Percentiles rank a stretch among this genome's conserved stretches.
These are phyloP conservation scores for Moxostoma hubbsi DNA, from an alignment of 2,797 vertebrate genomes.

Conservation along the genomic window DNA sequence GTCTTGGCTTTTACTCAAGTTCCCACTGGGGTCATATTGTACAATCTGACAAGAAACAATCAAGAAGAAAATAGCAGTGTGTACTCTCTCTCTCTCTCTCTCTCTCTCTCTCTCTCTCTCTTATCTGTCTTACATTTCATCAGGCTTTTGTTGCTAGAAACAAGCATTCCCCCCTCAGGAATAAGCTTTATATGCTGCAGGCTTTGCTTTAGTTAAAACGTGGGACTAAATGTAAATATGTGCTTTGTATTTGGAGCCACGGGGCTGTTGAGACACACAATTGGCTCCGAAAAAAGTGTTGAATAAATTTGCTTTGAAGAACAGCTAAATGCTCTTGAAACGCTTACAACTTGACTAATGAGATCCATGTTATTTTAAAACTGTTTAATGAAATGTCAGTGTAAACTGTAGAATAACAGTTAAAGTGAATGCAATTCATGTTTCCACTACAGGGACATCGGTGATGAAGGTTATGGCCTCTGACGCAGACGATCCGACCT, in stretches of 20 bases:
- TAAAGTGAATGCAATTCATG: background rate
- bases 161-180: constrained; percentile 56
- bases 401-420: background rate
- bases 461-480: constrained; percentile 98
- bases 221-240: constrained; percentile 69
- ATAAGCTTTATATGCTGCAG: constrained; percentile 62
- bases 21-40: no score
- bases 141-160: constrained; percentile 15
- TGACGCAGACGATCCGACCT: constrained; percentile 94
- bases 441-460: constrained; percentile 85
- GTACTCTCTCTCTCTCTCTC: no score
- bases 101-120: constrained; percentile 13
- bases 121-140: constrained; percentile 25
- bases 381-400: background rate
- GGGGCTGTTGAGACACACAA: constrained; percentile 55
- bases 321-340: constrained; percentile 31
- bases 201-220: constrained; percentile 68
- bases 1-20: no score
- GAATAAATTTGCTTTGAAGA: constrained; percentile 45
- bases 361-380: background rate
- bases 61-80: no score
- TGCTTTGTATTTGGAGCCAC: constrained; percentile 53
- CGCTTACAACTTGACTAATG: constrained; percentile 4
- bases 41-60: no score
- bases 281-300: constrained; percentile 54